These are phyloP conservation scores for Acheta domesticus DNA, from an alignment of 2,888 invertebrate genomes.

Conservation along the genomic window DNA sequence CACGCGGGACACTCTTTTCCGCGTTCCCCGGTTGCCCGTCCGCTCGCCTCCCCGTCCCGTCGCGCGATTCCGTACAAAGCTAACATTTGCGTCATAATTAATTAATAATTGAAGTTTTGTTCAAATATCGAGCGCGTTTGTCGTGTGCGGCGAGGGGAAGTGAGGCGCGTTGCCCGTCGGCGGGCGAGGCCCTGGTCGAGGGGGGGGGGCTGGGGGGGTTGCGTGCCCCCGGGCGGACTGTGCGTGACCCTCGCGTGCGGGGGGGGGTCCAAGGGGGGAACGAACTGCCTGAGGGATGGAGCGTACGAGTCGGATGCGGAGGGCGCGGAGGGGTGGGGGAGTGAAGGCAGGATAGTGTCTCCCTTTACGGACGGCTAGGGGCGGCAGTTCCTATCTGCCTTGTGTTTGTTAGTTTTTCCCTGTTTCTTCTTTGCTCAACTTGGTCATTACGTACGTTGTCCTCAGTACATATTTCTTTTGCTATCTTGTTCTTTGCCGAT, in stretches of 20 bases:
- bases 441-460: too few species aligned
- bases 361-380: too few species aligned
- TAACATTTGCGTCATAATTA: slow-evolving; percentile 7
- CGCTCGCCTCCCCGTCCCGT: not conserved
- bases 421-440: too few species aligned
- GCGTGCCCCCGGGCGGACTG: not conserved
- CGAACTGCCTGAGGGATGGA: not conserved
- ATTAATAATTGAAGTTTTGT: slow-evolving; percentile 18
- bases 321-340: too few species aligned
- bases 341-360: too few species aligned
- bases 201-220: not conserved
- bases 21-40: not conserved
- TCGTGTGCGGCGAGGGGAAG: too few species aligned
- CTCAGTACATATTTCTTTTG: too few species aligned
- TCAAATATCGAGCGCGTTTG: not conserved
- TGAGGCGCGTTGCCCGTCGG: not conserved
- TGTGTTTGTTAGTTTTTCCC: too few species aligned
- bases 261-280: not conserved
- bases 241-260: not conserved
- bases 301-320: too few species aligned
- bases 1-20: not conserved
- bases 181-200: not conserved
- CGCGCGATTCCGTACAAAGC: not conserved
- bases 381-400: too few species aligned
- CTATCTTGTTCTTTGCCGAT: too few species aligned